Evolutionary conservation across 2,888 invertebrate genomes (phyloP), one percentile per base, ranked within the genome.

Genomic region (Tipula confusa): DNA sequence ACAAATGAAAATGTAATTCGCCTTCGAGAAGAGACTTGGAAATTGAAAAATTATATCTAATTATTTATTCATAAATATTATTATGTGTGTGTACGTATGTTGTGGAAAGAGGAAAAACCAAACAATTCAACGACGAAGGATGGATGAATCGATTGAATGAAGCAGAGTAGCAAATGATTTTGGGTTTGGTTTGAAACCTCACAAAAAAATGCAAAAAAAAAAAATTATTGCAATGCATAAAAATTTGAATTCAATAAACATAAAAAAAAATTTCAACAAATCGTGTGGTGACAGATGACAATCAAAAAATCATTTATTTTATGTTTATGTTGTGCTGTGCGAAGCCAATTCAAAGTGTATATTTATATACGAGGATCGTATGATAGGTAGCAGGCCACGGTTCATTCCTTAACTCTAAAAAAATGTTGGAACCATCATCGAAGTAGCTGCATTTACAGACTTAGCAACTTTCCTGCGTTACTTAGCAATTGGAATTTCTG

Each of bases 231-330:
- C 64, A 64, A 64, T n/a, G n/a, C 64, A 64, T 64, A 9, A 64
- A 64, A 64, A 64, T 64, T 64, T 64, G 64, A 64, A 64, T 64
- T 64, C 24, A 64, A 64, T 64, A 64, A 64, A 64, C 64, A 64
- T 64, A 64, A 64, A n/a, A n/a, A n/a, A n/a, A 64, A 64, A 64
- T 64, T 64, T 24, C 64, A 64, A 24, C 64, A 64, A 64, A 64
- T 64, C 64, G 64, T 64, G 64, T 64, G 64, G 64, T 64, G 64
- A 64, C 64, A 64, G 64, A 64, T 64, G 64, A 64, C 64, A 64
- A 64, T 64, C 64, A 64, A 64, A 64, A 64, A 64, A 64, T 64
- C 64, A 64, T 64, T 64, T 64, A 64, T 64, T 64, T 64, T 64
- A 64, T 64, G 64, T n/a, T 24, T 64, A 24, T 4, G 4, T 5